A percentile compares a stretch with the other conserved stretches of the same genome.
Conservation (phyloP, 1,140 invertebrate genomes). For the Hypsibius dujardini region DNA sequence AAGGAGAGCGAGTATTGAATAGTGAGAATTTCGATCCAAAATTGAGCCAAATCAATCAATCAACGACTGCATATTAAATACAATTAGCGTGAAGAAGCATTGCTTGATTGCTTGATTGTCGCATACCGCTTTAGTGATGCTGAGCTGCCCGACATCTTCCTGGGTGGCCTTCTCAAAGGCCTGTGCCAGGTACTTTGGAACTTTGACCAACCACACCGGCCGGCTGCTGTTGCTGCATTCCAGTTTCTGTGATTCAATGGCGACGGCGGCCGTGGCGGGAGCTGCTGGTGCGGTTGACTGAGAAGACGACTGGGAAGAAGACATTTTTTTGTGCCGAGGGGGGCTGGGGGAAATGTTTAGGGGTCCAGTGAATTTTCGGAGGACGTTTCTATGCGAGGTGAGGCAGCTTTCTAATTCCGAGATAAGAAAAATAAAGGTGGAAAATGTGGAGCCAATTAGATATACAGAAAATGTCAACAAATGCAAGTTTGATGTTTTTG, state of each 20-base stretch:
- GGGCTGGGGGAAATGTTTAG: too few relatives aligned
- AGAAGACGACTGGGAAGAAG: neutral
- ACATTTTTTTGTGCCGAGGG: neutral
- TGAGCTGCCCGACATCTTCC: slow-evolving; percentile 10
- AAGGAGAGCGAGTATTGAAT: neutral
- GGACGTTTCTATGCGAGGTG: neutral
- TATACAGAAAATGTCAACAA: too few relatives aligned
- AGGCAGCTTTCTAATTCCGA: neutral
- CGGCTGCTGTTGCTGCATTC: neutral
- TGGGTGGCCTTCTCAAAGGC: neutral
- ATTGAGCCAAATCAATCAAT: neutral
- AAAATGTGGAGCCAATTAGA: too few relatives aligned
- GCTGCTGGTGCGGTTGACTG: neutral
- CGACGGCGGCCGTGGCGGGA: neutral
- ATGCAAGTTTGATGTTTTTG: too few relatives aligned
- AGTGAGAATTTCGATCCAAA: neutral
- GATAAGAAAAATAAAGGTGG: neutral
- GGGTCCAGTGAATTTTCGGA: neutral
- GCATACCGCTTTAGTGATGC: neutral
- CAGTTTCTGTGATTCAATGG: neutral
- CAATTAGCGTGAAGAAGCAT: neutral
- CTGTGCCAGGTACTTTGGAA: neutral
- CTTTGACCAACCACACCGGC: neutral
- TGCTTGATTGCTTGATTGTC: neutral
- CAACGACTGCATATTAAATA: neutral